Conservation (phyloP, 2,888 invertebrate genomes). For the Drepana falcataria region DNA sequence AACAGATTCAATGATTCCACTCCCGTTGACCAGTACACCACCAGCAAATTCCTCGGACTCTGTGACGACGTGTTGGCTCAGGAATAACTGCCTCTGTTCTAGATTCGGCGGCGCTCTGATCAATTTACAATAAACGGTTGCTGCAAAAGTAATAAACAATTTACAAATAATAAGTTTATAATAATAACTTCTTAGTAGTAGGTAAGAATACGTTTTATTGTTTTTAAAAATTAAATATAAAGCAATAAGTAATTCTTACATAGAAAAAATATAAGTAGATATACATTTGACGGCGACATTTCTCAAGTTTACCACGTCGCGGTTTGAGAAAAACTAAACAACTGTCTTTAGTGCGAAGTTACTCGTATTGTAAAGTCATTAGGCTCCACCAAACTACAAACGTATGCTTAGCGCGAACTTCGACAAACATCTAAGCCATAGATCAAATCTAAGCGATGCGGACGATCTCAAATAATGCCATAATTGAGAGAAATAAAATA, state of each 20-base stretch:
- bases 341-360: neutral
- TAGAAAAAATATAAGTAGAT: constrained; percentile 13
- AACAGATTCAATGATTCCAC: constrained; percentile 78
- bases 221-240: no score
- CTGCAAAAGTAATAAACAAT: constrained; percentile 11
- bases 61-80: constrained; percentile 69
- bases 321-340: constrained; percentile 18
- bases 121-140: constrained; percentile 21
- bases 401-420: neutral
- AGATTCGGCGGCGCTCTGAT: constrained; percentile 15
- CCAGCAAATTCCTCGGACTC: constrained; percentile 74
- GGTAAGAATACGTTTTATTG: no score
- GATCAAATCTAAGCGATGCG: neutral
- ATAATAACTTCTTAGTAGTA: no score
- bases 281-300: constrained; percentile 16
- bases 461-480: neutral
- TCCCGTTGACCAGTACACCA: constrained; percentile 76
- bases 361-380: neutral
- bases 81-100: constrained; percentile 44
- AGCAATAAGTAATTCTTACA: constrained; percentile 12
- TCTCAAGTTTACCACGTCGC: constrained; percentile 13
- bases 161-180: no score
- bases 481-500: neutral
- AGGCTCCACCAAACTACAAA: neutral
- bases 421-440: no score